A percentile compares a stretch with the other conserved stretches of the same genome.
Evolutionary conservation across 2,888 invertebrate genomes (phyloP).

Genomic region (Parnassius orleans): DNA sequence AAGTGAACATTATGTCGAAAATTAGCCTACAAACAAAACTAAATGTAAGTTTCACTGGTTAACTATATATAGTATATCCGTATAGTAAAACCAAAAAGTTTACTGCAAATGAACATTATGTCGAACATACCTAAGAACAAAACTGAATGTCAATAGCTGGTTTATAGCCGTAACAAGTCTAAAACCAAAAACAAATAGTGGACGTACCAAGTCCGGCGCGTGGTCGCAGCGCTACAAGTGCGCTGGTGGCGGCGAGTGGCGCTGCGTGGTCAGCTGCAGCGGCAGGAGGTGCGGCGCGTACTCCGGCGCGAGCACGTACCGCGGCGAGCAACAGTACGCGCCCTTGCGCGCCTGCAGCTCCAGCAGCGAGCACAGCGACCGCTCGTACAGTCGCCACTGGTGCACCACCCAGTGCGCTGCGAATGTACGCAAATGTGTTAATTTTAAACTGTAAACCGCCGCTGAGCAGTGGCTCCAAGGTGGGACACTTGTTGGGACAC

Average conservation of each 20-base stretch:
- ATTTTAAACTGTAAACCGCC: too few species aligned
- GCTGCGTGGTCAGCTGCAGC: conserved; percentile 62
- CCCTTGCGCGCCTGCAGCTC: conserved; percentile 69
- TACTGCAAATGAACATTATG: too few species aligned
- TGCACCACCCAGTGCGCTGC: conserved; percentile 71
- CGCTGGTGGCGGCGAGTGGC: conserved; percentile 70
- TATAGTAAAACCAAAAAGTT: too few species aligned
- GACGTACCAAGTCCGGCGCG: conserved; percentile 51
- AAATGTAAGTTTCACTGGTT: too few species aligned
- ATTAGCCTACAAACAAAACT: too few species aligned
- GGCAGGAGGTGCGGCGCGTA: conserved; percentile 63
- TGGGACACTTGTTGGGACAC: too few species aligned
- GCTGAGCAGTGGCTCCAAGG: too few species aligned
- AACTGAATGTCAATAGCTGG: too few species aligned
- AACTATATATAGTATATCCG: too few species aligned
- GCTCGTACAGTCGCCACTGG: conserved; percentile 74
- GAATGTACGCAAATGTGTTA: conserved; percentile 22
- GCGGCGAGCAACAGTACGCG: conserved; percentile 67
- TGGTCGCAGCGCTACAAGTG: conserved; percentile 72
- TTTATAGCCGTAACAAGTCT: neutral
- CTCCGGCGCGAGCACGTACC: conserved; percentile 69
- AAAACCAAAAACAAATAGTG: neutral
- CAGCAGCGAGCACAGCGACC: conserved; percentile 67
- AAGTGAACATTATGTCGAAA: too few species aligned
- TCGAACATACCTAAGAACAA: too few species aligned